Evolutionary conservation across 1,140 invertebrate species (phyloP).

Genomic region (Drosophila simulans): DNA sequence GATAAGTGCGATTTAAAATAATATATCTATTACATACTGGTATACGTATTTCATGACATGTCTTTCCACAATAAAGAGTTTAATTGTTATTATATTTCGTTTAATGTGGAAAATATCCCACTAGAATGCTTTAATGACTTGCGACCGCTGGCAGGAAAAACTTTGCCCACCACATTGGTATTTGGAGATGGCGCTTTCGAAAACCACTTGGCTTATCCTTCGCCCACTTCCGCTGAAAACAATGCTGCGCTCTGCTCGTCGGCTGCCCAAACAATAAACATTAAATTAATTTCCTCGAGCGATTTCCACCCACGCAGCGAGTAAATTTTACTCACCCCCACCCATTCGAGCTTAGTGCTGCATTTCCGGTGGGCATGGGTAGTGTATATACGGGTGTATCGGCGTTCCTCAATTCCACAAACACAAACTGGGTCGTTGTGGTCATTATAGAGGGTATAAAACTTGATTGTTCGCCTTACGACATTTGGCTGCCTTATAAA

Average conservation of each 20-base stretch:
- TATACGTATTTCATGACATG: too few species aligned
- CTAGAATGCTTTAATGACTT: conserved; percentile 22
- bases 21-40: too few species aligned
- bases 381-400: conserved; percentile 20
- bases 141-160: not conserved
- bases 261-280: conserved; percentile 30
- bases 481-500: conserved; percentile 46
- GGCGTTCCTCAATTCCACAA: conserved; percentile 31
- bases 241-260: conserved; percentile 1
- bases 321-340: conserved; percentile 26
- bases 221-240: conserved; percentile 12
- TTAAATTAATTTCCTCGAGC: conserved; percentile 41
- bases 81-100: too few species aligned
- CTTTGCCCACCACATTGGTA: conserved; percentile 3
- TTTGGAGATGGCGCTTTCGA: conserved; percentile 1
- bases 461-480: conserved; percentile 45
- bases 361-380: conserved; percentile 23
- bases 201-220: conserved; percentile 22
- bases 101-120: too few species aligned
- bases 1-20: too few species aligned
- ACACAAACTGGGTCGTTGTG: conserved; percentile 41
- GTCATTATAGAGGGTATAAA: conserved; percentile 47
- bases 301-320: conserved; percentile 20
- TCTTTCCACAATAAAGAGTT: too few species aligned
- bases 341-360: conserved; percentile 16